Conservation (phyloP, 1,140 invertebrate genomes). For the Nasonia vitripennis region DNA sequence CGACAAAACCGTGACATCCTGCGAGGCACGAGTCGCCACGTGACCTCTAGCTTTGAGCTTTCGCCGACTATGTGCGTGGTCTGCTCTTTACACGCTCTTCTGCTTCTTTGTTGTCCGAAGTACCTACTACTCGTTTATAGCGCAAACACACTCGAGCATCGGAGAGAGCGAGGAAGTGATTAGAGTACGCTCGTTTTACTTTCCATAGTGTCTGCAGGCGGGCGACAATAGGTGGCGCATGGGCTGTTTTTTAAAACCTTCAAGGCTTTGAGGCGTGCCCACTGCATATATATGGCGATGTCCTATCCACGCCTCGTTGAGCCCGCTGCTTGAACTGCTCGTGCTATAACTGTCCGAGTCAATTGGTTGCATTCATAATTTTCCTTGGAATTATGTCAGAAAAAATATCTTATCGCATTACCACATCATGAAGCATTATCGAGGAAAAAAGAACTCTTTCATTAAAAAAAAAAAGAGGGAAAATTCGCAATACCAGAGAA, state of each 20-base stretch:
- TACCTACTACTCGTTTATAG: background rate
- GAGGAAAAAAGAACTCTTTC: slow-evolving; percentile 2
- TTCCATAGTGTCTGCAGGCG: too few relatives aligned
- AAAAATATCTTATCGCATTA: too few relatives aligned
- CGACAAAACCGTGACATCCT: slow-evolving; percentile 70
- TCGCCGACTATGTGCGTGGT: background rate
- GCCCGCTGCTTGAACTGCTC: too few relatives aligned
- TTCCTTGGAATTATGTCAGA: too few relatives aligned
- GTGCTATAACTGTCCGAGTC: too few relatives aligned
- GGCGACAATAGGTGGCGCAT: too few relatives aligned
- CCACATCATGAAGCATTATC: too few relatives aligned
- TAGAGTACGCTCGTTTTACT: background rate
- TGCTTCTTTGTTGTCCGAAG: background rate
- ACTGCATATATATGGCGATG: too few relatives aligned
- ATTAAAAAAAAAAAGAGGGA: background rate
- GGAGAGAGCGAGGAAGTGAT: background rate
- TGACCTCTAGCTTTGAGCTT: slow-evolving; percentile 57
- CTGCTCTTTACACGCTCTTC: slow-evolving; percentile 27
- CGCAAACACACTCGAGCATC: slow-evolving; percentile 32
- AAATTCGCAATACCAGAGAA: background rate
- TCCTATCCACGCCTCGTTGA: too few relatives aligned
- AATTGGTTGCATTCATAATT: too few relatives aligned
- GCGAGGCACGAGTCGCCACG: slow-evolving; percentile 68
- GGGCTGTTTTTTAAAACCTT: too few relatives aligned
- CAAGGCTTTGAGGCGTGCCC: too few relatives aligned